Evolutionary conservation across 2,888 invertebrate genomes (phyloP).

Genomic region (Drosophila ustulata): DNA sequence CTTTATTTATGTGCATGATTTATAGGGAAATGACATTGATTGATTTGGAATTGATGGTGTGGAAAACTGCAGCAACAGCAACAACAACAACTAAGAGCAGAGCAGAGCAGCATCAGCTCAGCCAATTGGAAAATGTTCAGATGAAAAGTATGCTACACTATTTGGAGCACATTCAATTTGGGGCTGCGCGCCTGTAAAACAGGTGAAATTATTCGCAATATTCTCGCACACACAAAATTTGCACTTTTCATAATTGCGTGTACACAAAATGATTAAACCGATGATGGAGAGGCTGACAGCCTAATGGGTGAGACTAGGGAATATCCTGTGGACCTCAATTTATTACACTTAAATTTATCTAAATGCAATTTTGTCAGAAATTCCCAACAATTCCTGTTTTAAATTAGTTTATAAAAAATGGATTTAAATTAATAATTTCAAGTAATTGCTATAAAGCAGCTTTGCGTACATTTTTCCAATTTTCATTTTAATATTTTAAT

Average conservation of each 20-base stretch:
- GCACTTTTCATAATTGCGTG: conserved; percentile 16
- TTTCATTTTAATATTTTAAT: too few relatives aligned
- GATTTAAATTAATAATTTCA: too few relatives aligned
- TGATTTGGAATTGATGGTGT: conserved; percentile 75
- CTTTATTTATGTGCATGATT: conserved; percentile 76
- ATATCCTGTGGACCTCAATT: neutral
- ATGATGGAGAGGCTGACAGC: neutral
- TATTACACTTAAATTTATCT: neutral
- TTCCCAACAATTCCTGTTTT: too few relatives aligned
- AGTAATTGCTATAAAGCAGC: too few relatives aligned
- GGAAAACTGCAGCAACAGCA: conserved; percentile 59
- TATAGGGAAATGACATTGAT: conserved; percentile 76
- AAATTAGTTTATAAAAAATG: too few relatives aligned
- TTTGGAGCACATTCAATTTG: conserved; percentile 13
- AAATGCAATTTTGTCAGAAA: too few relatives aligned
- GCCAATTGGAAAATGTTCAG: conserved; percentile 32
- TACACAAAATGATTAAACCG: conserved; percentile 3
- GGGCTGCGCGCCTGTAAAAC: conserved; percentile 1
- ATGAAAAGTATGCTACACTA: conserved; percentile 23
- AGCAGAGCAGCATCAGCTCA: conserved; percentile 10
- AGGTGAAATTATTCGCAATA: conserved; percentile 7
- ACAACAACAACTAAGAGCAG: neutral
- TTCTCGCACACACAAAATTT: neutral
- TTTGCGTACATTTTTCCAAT: too few relatives aligned
- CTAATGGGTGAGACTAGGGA: accelerated